phyloP scores from a whole-genome alignment of 1,140 invertebrate species.

The Psix sp. region DNA sequence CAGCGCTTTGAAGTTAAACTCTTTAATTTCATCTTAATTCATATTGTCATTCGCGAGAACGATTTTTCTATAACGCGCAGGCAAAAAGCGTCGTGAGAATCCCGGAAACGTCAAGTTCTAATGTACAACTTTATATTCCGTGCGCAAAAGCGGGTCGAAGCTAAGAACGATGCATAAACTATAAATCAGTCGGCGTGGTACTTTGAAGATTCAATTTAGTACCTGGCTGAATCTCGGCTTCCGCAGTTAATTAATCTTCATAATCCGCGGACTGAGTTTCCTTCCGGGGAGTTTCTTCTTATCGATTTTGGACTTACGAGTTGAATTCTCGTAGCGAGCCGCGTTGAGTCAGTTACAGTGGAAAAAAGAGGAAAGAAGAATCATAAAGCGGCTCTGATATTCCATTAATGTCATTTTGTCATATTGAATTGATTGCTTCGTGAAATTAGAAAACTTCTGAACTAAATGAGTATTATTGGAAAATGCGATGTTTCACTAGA shows the following conservation, averaged over 20 bases:
- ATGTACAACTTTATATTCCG: constrained; percentile 60
- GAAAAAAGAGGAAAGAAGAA: constrained; percentile 41
- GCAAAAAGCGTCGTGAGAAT: constrained; percentile 34
- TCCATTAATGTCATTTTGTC: constrained; percentile 59
- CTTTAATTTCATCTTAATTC: constrained; percentile 49
- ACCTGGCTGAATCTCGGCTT: constrained; percentile 62
- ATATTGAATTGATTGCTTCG: constrained; percentile 55
- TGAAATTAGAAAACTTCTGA: constrained; percentile 53
- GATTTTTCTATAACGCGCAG: constrained; percentile 27
- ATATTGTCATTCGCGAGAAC: constrained; percentile 28
- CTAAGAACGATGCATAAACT: constrained; percentile 57
- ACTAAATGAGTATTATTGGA: constrained; percentile 46
- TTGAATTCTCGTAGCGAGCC: constrained; percentile 51
- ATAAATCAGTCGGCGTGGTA: constrained; percentile 62
- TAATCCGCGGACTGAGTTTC: constrained; percentile 62
- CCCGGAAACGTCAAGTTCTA: constrained; percentile 53
- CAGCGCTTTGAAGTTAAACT: no score
- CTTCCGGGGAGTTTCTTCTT: constrained; percentile 60
- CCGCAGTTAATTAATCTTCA: constrained; percentile 68
- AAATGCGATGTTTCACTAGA: constrained; percentile 33
- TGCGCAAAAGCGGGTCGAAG: constrained; percentile 42
- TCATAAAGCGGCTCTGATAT: constrained; percentile 57
- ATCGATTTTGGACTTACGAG: constrained; percentile 61
- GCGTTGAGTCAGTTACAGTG: constrained; percentile 48
- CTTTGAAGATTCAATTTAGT: constrained; percentile 68